These are phyloP conservation scores for Nesogale talazaci DNA, from an alignment of 2,113 vertebrate genomes.

Conservation along the genomic window DNA sequence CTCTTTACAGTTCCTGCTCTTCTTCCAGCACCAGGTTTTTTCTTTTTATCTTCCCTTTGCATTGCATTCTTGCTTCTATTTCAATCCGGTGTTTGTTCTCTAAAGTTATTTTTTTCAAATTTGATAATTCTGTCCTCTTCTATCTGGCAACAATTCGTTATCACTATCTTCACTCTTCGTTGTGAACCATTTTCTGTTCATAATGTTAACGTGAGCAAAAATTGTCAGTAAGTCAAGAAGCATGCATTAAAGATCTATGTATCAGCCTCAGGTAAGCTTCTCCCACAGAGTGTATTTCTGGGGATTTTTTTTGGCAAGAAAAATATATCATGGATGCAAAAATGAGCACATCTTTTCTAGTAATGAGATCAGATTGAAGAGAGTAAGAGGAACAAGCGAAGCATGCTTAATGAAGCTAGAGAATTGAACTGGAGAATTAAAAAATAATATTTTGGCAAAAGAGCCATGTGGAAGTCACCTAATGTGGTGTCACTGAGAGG, in stretches of 20 bases:
- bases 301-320: neutral
- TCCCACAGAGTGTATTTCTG: neutral
- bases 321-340: neutral
- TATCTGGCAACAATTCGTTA: neutral
- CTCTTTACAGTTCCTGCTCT: neutral
- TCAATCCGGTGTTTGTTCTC: neutral
- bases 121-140: neutral
- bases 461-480: too few species aligned
- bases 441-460: neutral
- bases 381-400: neutral
- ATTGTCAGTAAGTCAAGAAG: neutral
- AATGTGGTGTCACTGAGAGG: too few species aligned
- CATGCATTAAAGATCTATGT: neutral
- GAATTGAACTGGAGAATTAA: neutral
- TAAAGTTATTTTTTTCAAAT: neutral
- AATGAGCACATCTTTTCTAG: neutral
- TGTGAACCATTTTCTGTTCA: neutral
- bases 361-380: neutral
- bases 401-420: neutral
- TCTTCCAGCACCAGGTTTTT: neutral
- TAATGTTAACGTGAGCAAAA: neutral
- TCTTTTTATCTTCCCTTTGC: neutral
- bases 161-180: neutral
- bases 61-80: neutral
- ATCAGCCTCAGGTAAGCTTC: neutral